Evolutionary conservation across 2,113 vertebrate species (phyloP).

Genomic region (Eupsittula cactorum): DNA sequence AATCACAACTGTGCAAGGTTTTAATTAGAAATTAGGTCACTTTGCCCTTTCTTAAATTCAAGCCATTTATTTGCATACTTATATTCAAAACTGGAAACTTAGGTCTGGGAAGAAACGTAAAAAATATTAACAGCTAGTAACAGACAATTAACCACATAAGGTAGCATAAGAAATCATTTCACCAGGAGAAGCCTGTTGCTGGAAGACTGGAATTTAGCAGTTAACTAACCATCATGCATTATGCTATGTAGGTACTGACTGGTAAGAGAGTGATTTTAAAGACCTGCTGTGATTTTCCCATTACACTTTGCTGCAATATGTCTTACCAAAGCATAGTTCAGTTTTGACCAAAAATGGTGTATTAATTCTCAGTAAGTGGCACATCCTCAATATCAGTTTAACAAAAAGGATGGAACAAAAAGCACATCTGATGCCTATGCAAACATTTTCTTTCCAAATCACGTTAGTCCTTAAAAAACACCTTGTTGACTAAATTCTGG

Average conservation of each 20-base stretch:
- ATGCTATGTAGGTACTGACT: not conserved
- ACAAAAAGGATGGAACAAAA: not conserved
- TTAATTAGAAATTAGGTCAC: not conserved
- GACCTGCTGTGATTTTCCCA: not conserved
- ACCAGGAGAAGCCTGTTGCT: not conserved
- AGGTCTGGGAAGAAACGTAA: not conserved
- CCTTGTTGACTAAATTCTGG: not conserved
- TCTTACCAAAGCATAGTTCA: not conserved
- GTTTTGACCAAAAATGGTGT: not conserved
- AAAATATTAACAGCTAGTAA: not conserved
- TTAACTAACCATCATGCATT: not conserved
- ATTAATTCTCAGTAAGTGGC: not conserved
- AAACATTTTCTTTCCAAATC: constrained; percentile 24
- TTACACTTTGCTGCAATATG: not conserved
- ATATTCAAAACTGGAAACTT: not conserved
- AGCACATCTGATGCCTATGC: not conserved
- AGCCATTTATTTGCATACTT: not conserved
- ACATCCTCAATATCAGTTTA: not conserved
- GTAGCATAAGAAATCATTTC: not conserved
- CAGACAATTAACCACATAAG: not conserved
- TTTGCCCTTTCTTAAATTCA: not conserved
- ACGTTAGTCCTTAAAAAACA: not conserved
- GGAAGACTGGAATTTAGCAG: not conserved
- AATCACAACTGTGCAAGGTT: not conserved
- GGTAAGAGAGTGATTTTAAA: constrained; percentile 33